These are phyloP conservation scores for Operophtera brumata DNA, from an alignment of 2,888 invertebrate species.

Conservation along the genomic window DNA sequence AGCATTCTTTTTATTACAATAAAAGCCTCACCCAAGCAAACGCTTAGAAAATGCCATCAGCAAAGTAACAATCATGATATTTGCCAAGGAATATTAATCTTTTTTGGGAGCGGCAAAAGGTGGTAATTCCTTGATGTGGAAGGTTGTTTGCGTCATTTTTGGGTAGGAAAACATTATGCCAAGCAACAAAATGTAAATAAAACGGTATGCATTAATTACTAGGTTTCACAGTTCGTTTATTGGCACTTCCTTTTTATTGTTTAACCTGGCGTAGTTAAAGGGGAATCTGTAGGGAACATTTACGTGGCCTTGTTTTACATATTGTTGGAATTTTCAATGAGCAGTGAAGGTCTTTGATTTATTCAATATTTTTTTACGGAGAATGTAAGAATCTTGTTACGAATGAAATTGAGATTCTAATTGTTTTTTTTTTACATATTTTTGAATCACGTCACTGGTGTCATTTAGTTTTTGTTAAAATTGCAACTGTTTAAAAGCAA, in stretches of 20 bases:
- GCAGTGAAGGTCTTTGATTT: conserved; percentile 10
- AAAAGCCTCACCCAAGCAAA: conserved; percentile 61
- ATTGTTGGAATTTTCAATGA: conserved; percentile 10
- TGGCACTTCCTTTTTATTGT: conserved; percentile 42
- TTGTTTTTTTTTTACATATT: too few relatives aligned
- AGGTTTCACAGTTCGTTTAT: conserved; percentile 66
- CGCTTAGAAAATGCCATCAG: conserved; percentile 39
- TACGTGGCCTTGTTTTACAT: conserved; percentile 17
- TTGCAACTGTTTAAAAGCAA: too few relatives aligned
- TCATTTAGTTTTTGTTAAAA: too few relatives aligned
- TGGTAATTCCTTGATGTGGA: conserved; percentile 31
- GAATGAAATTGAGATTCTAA: too few relatives aligned
- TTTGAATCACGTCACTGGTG: too few relatives aligned
- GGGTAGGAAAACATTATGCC: conserved; percentile 24
- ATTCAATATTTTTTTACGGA: background rate
- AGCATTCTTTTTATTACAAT: conserved; percentile 68
- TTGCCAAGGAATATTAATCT: conserved; percentile 36
- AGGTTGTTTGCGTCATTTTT: conserved; percentile 35
- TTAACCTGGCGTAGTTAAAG: conserved; percentile 37
- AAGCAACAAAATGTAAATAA: conserved; percentile 63
- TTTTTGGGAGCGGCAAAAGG: conserved; percentile 33
- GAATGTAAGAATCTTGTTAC: too few relatives aligned
- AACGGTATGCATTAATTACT: conserved; percentile 68
- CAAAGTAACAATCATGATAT: conserved; percentile 32
- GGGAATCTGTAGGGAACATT: conserved; percentile 27